These are phyloP conservation scores for Dendroctonus valens DNA, from an alignment of 1,140 invertebrate genomes.

Conservation along the genomic window DNA sequence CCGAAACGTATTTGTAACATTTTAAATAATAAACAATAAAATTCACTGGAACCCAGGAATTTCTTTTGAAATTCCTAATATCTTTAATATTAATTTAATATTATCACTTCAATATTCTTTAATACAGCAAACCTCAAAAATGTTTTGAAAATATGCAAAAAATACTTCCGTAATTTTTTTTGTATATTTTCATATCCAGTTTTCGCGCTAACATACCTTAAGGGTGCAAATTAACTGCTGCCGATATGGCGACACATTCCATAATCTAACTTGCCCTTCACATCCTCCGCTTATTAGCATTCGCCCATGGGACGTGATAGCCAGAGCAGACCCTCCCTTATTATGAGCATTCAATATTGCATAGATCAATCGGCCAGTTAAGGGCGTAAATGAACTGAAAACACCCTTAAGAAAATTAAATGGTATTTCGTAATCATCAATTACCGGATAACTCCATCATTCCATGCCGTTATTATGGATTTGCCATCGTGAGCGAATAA, in stretches of 20 bases:
- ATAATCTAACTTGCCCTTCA: constrained; percentile 79
- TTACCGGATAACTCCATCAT: constrained; percentile 79
- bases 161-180: too few relatives aligned
- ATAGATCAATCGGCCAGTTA: constrained; percentile 76
- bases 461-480: constrained; percentile 76
- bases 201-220: too few relatives aligned
- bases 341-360: constrained; percentile 83
- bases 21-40: too few relatives aligned
- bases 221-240: constrained; percentile 68
- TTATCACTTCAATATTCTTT: too few relatives aligned
- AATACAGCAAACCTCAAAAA: background rate
- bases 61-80: too few relatives aligned
- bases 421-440: background rate
- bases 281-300: constrained; percentile 81
- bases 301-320: constrained; percentile 68
- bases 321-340: constrained; percentile 78
- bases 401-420: background rate
- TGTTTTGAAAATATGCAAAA: background rate
- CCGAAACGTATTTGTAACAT: too few relatives aligned
- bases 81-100: too few relatives aligned
- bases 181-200: too few relatives aligned
- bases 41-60: too few relatives aligned
- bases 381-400: constrained; percentile 69
- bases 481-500: constrained; percentile 76
- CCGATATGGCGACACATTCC: constrained; percentile 65